These are phyloP conservation scores for Parnassius mnemosyne DNA, from an alignment of 2,888 invertebrate genomes.

Conservation along the genomic window DNA sequence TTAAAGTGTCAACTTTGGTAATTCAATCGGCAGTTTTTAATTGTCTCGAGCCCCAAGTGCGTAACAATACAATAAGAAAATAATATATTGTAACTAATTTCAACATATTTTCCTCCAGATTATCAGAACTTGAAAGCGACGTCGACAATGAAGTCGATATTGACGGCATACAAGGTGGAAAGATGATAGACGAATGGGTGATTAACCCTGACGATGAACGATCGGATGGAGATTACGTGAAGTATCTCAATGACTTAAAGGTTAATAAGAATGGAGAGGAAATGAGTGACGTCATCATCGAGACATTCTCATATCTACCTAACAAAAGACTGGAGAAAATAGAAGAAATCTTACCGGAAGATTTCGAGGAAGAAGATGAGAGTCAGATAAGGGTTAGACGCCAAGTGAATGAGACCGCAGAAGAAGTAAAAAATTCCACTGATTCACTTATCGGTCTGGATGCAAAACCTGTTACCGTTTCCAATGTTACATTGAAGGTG, in stretches of 20 bases:
- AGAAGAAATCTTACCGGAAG: background rate
- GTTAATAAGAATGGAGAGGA: slow-evolving; percentile 38
- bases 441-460: slow-evolving; percentile 2
- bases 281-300: slow-evolving; percentile 36
- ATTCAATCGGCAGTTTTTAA: too few relatives aligned
- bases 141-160: slow-evolving; percentile 29
- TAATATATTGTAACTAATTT: background rate
- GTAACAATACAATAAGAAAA: too few relatives aligned
- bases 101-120: slow-evolving; percentile 29
- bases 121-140: slow-evolving; percentile 33
- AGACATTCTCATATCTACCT: slow-evolving; percentile 36
- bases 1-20: too few relatives aligned
- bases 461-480: background rate
- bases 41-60: too few relatives aligned
- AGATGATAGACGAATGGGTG: slow-evolving; percentile 19
- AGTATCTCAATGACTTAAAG: slow-evolving; percentile 39
- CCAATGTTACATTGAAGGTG: slow-evolving; percentile 37
- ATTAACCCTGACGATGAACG: slow-evolving; percentile 33
- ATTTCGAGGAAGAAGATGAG: background rate
- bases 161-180: slow-evolving; percentile 30
- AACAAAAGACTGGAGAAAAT: slow-evolving; percentile 6
- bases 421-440: background rate
- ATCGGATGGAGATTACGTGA: slow-evolving; percentile 29
- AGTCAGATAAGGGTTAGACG: slow-evolving; percentile 31
- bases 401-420: slow-evolving; percentile 23